Evolutionary conservation across 2,113 vertebrate species (phyloP).

Genomic region (Chaenogobius annularis): DNA sequence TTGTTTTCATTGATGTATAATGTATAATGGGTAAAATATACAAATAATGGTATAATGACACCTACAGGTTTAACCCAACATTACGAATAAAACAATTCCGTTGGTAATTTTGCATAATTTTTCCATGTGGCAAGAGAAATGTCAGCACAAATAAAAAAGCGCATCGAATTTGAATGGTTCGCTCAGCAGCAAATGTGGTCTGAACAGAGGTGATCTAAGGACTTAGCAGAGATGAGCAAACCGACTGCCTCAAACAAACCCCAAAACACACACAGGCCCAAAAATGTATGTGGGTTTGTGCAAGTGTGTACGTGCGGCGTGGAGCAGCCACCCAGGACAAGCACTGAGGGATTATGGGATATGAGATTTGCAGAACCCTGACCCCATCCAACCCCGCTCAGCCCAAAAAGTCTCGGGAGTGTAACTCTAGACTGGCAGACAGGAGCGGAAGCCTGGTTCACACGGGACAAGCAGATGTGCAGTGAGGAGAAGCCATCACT

Average conservation of each 20-base stretch:
- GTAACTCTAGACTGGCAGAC: constrained; percentile 34
- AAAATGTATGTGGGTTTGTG: constrained; percentile 10
- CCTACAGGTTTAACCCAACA: neutral
- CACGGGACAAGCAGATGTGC: constrained; percentile 20
- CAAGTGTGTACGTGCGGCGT: constrained; percentile 32
- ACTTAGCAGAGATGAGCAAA: constrained; percentile 23
- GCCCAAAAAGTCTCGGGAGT: constrained; percentile 42
- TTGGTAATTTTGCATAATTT: neutral
- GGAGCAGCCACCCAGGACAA: constrained; percentile 29
- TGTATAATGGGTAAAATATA: too few species aligned
- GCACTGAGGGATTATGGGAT: constrained; percentile 53
- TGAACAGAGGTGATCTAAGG: neutral
- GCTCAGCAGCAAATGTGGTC: neutral
- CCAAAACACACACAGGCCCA: constrained; percentile 28
- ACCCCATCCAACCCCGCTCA: constrained; percentile 67
- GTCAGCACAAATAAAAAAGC: neutral
- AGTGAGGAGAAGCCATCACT: constrained; percentile 5
- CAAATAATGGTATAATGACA: too few species aligned
- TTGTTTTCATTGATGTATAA: too few species aligned
- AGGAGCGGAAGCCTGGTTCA: constrained; percentile 8
- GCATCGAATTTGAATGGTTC: too few species aligned
- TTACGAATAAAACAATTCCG: neutral
- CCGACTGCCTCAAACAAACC: constrained; percentile 25
- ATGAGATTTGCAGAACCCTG: constrained; percentile 57
- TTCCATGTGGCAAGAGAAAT: neutral